Base-by-base conservation (phyloP, 2,113 vertebrate genomes). In the Neoarius graeffei region DNA sequence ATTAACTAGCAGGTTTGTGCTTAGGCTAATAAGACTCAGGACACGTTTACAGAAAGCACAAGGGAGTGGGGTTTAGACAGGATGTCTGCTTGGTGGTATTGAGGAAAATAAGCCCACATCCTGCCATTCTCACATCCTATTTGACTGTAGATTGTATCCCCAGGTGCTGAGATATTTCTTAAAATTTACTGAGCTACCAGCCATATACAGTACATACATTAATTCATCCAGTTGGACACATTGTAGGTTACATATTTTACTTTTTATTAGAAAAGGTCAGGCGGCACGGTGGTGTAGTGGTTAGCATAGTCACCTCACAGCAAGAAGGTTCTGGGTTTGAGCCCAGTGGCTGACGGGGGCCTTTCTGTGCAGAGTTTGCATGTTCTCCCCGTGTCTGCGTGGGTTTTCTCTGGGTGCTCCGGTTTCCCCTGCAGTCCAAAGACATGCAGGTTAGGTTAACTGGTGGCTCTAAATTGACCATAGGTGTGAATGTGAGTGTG, bases 21-120 rank as follows among this genome's bases (percentile, higher is more conserved):
- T n/a, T 81, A 81, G 59, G 56, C 80, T 60, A 81, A 81, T 81
- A 23, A 42, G 80, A 6, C 30, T 48, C 57, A 82, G 35, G 57
- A 62, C 19, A 82, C 30, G 25, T 5, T 81, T 82, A 82, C 59
- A 25, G 30, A 62, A 13, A 23, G 80, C 57, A 42, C 4, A 19
- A 62, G 30, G 20, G 80, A 25, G 27, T 35, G n/a, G 15, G 27
- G 30, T 35, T 81, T 35, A 81, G 27, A 57, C 60, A 64, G 35
- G 23, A 82, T 35, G 27, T 35, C 54, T 62, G 27, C 27, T 57
- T 77, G 48, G 48, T 14, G 19, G 74, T 54, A 13, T 25, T 81
- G 79, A 23, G 27, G 15, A 60, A 59, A 81, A 81, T 60, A 81
- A 60, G 60, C 0, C 2, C 1, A 23, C 9, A 11, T 35, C 57